A percentile compares a stretch with the other conserved stretches of the same genome.
phyloP scores from a whole-genome alignment of 2,113 vertebrate genomes.

The Etheostoma spectabile region DNA sequence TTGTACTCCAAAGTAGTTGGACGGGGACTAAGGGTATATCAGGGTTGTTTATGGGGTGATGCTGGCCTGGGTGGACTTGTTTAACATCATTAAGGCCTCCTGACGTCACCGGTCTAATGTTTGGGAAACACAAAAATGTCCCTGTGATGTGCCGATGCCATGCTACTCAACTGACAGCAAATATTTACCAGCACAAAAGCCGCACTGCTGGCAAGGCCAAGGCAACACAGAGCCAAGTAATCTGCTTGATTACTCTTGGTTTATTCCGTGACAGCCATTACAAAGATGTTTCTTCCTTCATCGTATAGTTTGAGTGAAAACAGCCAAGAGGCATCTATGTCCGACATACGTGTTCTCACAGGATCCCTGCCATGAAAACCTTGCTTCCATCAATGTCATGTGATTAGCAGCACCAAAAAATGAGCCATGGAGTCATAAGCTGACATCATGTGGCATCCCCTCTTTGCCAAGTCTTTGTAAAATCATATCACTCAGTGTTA shows the following conservation, averaged over 20 bases:
- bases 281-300: slow-evolving; percentile 66
- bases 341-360: slow-evolving; percentile 31
- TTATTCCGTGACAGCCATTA: slow-evolving; percentile 73
- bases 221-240: slow-evolving; percentile 68
- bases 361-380: slow-evolving; percentile 22
- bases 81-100: slow-evolving; percentile 77
- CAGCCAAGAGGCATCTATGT: slow-evolving; percentile 39
- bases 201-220: slow-evolving; percentile 72
- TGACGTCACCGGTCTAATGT: slow-evolving; percentile 80
- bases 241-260: slow-evolving; percentile 78
- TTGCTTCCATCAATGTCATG: slow-evolving; percentile 43
- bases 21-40: slow-evolving; percentile 63
- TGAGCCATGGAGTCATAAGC: slow-evolving; percentile 32
- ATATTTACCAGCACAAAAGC: slow-evolving; percentile 83
- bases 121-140: slow-evolving; percentile 83
- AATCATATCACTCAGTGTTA: slow-evolving; percentile 58
- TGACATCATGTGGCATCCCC: slow-evolving; percentile 56
- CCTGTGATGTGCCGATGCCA: slow-evolving; percentile 79
- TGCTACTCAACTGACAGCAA: slow-evolving; percentile 83
- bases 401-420: slow-evolving; percentile 48
- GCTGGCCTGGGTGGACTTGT: slow-evolving; percentile 78
- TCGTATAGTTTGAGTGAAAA: slow-evolving; percentile 57
- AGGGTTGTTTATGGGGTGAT: slow-evolving; percentile 77
- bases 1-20: slow-evolving; percentile 54
- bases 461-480: slow-evolving; percentile 51